A percentile compares a stretch with the other conserved stretches of the same genome.
These are phyloP conservation scores for Lophius piscatorius DNA, from an alignment of 2,113 vertebrate species.

Conservation along the genomic window DNA sequence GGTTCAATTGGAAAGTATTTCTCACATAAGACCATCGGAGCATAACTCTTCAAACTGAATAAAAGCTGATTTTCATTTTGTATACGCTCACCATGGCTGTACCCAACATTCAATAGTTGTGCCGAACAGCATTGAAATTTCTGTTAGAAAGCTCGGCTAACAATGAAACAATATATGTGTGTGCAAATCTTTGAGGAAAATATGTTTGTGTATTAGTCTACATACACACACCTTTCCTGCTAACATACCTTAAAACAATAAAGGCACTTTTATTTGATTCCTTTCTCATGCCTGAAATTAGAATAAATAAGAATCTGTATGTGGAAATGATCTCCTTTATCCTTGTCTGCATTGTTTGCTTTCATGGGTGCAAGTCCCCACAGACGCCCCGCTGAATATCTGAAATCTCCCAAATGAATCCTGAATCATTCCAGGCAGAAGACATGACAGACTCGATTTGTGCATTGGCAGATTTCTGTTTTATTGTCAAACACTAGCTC, in stretches of 20 bases:
- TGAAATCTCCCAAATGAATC: constrained; percentile 56
- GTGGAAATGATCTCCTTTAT: constrained; percentile 68
- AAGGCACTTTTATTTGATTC: constrained; percentile 63
- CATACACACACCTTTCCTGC: not conserved
- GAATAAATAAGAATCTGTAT: constrained; percentile 73
- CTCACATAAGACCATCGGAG: constrained; percentile 48
- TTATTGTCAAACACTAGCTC: constrained; percentile 73
- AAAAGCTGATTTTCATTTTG: constrained; percentile 66
- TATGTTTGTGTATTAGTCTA: constrained; percentile 1
- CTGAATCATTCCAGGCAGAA: constrained; percentile 72
- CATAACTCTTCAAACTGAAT: constrained; percentile 32
- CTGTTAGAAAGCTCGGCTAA: constrained; percentile 55
- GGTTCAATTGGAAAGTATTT: constrained; percentile 56
- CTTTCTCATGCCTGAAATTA: constrained; percentile 66
- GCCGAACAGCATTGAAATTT: constrained; percentile 48
- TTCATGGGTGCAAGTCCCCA: constrained; percentile 66
- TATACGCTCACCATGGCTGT: constrained; percentile 48
- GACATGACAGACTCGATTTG: constrained; percentile 65
- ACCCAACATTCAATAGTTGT: constrained; percentile 65
- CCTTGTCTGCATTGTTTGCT: constrained; percentile 68
- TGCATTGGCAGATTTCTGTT: constrained; percentile 67
- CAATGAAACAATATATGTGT: constrained; percentile 52
- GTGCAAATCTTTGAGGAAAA: constrained; percentile 14
- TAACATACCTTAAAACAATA: constrained; percentile 64
- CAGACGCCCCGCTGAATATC: constrained; percentile 74